phyloP scores from a whole-genome alignment of 2,888 invertebrate species.

The Parasteatoda lunata region DNA sequence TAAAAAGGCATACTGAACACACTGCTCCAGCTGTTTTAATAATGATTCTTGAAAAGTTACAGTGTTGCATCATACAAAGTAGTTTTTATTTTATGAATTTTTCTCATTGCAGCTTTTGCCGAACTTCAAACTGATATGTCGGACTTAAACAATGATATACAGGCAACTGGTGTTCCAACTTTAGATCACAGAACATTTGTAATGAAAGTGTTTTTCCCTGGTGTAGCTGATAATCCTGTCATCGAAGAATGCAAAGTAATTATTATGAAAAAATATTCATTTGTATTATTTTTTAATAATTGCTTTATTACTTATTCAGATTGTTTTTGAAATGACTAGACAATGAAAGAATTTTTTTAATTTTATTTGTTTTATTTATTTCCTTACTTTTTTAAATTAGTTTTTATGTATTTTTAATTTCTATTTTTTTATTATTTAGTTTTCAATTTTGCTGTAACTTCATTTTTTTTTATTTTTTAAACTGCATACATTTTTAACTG shows the following conservation, averaged over 20 bases:
- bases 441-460: too few relatives aligned
- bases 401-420: too few relatives aligned
- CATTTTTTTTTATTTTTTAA: too few relatives aligned
- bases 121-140: conserved; percentile 91
- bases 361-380: too few relatives aligned
- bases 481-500: too few relatives aligned
- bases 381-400: too few relatives aligned
- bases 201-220: conserved; percentile 71
- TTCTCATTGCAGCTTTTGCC: conserved; percentile 72
- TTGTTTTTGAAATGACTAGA: background rate
- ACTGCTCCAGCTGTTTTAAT: background rate
- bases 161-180: conserved; percentile 86
- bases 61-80: too few relatives aligned
- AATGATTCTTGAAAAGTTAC: background rate
- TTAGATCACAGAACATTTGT: conserved; percentile 79
- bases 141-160: conserved; percentile 70
- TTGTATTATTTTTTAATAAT: background rate
- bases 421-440: too few relatives aligned
- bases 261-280: background rate
- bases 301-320: too few relatives aligned
- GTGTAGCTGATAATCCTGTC: conserved; percentile 70
- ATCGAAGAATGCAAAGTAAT: conserved; percentile 69
- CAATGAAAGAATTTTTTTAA: background rate
- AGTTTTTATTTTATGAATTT: background rate
- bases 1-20: too few relatives aligned